Evolutionary conservation across 1,140 invertebrate genomes (phyloP).

Genomic region (Gryllus bimaculatus): DNA sequence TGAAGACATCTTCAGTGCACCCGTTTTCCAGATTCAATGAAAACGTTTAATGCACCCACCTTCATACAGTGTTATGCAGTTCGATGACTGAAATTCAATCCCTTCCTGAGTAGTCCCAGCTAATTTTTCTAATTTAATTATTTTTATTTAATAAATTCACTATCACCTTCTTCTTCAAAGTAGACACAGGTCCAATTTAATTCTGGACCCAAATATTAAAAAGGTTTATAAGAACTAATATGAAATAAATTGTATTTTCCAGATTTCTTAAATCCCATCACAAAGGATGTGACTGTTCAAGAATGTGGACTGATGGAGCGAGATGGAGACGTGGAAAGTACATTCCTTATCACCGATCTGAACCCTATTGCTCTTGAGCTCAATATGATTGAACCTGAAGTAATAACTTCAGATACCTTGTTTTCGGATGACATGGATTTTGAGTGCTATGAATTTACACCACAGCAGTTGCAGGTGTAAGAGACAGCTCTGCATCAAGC

Average conservation of each 20-base stretch:
- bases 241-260: constrained; percentile 16
- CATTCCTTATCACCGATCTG: constrained; percentile 44
- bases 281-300: constrained; percentile 45
- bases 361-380: constrained; percentile 41
- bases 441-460: constrained; percentile 34
- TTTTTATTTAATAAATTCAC: no score
- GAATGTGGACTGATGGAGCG: constrained; percentile 39
- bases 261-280: constrained; percentile 49
- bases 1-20: no score
- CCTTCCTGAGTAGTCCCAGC: no score
- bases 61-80: no score
- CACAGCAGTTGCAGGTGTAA: constrained; percentile 5
- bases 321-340: constrained; percentile 33
- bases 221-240: not conserved
- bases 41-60: no score
- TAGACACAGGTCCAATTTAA: no score
- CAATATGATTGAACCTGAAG: constrained; percentile 41
- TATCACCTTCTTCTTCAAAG: no score
- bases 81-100: no score
- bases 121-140: no score
- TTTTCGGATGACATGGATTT: constrained; percentile 46
- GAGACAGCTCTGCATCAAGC: not conserved
- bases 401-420: constrained; percentile 38
- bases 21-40: no score
- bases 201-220: not conserved